phyloP scores from a whole-genome alignment of 2,113 vertebrate genomes.

The Coryphaenoides rupestris region DNA sequence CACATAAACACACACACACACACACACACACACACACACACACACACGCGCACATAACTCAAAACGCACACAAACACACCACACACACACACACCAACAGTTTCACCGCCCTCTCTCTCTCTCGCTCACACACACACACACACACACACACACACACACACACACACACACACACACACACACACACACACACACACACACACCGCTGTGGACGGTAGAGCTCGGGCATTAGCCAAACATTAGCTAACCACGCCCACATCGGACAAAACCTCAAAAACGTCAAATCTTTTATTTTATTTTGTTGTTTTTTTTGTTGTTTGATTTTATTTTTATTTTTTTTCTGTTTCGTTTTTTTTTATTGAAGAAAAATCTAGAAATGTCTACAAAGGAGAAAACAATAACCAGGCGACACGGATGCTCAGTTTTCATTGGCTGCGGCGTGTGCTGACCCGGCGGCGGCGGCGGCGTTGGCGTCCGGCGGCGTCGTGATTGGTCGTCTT shows the following conservation, averaged over 20 bases:
- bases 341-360: slow-evolving; percentile 28
- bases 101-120: slow-evolving; percentile 1
- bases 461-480: no score
- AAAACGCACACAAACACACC: slow-evolving; percentile 26
- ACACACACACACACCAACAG: slow-evolving; percentile 36
- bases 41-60: slow-evolving; percentile 6
- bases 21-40: slow-evolving; percentile 18
- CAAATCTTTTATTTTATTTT: slow-evolving; percentile 47
- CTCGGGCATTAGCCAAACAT: slow-evolving; percentile 28
- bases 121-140: slow-evolving; percentile 18
- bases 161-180: slow-evolving; percentile 43
- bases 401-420: slow-evolving; percentile 25
- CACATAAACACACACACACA: slow-evolving; percentile 5
- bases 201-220: slow-evolving; percentile 62
- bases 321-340: slow-evolving; percentile 18
- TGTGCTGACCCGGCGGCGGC: slow-evolving; percentile 35
- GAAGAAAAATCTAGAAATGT: slow-evolving; percentile 61
- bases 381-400: slow-evolving; percentile 42
- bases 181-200: slow-evolving; percentile 44
- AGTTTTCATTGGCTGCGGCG: slow-evolving; percentile 62
- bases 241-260: slow-evolving; percentile 49
- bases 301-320: slow-evolving; percentile 33
- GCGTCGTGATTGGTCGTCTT: no score
- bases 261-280: slow-evolving; percentile 70
- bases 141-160: slow-evolving; percentile 14